phyloP scores from a whole-genome alignment of 2,797 vertebrate genomes.

The Cheirogaleus major region DNA sequence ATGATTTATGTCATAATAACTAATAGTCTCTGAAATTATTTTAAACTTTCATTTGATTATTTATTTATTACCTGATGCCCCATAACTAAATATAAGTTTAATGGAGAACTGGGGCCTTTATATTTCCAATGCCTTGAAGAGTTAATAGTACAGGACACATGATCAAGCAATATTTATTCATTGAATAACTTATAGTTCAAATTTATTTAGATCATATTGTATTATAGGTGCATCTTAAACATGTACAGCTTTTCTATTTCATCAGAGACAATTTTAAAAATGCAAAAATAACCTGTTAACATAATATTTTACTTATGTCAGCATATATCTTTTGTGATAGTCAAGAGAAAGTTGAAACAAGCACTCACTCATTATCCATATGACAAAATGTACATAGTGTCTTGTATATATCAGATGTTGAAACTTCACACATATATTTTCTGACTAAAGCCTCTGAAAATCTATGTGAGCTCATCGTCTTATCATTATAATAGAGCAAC shows the following conservation, averaged over 20 bases:
- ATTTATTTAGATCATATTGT: background rate
- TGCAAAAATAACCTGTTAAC: background rate
- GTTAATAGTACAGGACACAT: background rate
- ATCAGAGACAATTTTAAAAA: background rate
- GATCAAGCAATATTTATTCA: background rate
- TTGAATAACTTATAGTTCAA: background rate
- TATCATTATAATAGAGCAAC: background rate
- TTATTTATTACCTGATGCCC: background rate
- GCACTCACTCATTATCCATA: background rate
- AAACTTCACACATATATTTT: background rate
- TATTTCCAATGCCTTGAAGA: background rate
- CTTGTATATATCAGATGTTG: background rate
- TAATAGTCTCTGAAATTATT: background rate
- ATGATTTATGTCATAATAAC: background rate
- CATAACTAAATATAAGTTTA: background rate
- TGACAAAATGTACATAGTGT: background rate
- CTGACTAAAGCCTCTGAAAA: background rate
- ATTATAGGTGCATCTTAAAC: background rate
- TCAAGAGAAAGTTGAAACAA: background rate
- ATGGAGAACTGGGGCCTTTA: background rate
- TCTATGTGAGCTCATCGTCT: background rate
- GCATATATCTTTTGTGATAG: background rate
- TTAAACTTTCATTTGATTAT: background rate
- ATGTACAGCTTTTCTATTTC: background rate
- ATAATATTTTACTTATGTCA: background rate